Percentiles rank a stretch among this genome's conserved stretches.
These are phyloP conservation scores for Xiphorhynchus erythropygius DNA, from an alignment of 2,797 vertebrate genomes.

Conservation along the genomic window DNA sequence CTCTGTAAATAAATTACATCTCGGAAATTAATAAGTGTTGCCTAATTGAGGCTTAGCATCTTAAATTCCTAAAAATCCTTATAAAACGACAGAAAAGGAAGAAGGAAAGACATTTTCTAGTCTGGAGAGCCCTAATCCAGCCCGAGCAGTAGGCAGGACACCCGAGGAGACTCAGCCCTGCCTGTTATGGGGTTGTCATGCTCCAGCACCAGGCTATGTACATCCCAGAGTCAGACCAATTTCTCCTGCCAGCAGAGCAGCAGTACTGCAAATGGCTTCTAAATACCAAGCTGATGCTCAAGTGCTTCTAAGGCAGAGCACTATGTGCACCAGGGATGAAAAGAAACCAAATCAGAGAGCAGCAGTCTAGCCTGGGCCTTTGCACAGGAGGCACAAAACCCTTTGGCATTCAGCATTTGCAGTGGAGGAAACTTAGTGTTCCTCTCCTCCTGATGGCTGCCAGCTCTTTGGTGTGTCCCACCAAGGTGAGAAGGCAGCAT, in stretches of 20 bases:
- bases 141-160: neutral
- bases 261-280: neutral
- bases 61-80: neutral
- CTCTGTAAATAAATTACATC: neutral
- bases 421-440: neutral
- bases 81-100: neutral
- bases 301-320: neutral
- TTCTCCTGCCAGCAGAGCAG: neutral
- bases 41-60: constrained; percentile 16
- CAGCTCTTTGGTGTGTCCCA: neutral
- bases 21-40: neutral
- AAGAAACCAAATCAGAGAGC: neutral
- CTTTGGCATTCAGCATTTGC: neutral
- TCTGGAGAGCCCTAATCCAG: neutral
- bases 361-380: neutral
- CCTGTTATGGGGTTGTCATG: rapidly evolving
- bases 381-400: neutral
- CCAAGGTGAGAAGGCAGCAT: neutral
- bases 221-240: neutral
- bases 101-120: neutral
- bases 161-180: neutral
- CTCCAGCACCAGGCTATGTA: neutral
- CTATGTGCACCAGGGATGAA: neutral
- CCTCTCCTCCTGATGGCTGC: neutral
- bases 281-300: neutral